These are phyloP conservation scores for Netelia virgata DNA, from an alignment of 2,888 invertebrate species.

Conservation along the genomic window DNA sequence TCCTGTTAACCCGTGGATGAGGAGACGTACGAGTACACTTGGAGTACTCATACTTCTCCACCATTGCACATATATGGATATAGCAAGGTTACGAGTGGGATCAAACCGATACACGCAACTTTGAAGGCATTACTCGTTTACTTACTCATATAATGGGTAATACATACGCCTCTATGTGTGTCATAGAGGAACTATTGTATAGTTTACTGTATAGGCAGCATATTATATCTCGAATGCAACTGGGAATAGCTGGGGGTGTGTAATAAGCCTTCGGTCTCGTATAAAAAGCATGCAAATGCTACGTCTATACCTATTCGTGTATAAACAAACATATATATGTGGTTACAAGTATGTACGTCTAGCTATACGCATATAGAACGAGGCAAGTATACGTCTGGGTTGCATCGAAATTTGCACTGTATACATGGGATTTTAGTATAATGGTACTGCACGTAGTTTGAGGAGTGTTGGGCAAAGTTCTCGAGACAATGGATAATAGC, in stretches of 20 bases:
- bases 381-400: background rate
- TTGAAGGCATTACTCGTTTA: background rate
- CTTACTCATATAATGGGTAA: background rate
- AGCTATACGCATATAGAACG: background rate
- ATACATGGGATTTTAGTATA: constrained; percentile 54
- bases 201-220: background rate
- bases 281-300: constrained; percentile 24
- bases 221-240: constrained; percentile 16
- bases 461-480: constrained; percentile 60
- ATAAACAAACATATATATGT: constrained; percentile 11
- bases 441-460: constrained; percentile 50
- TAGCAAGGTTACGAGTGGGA: background rate
- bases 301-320: background rate
- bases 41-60: constrained; percentile 13
- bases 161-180: too few species aligned
- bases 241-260: constrained; percentile 25
- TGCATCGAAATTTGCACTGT: constrained; percentile 29
- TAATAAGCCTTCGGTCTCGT: constrained; percentile 41
- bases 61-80: background rate
- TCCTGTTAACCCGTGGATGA: constrained; percentile 59
- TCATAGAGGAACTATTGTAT: too few species aligned
- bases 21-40: constrained; percentile 31
- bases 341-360: background rate
- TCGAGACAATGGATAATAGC: constrained; percentile 68
- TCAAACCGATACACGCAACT: constrained; percentile 24